Evolutionary conservation across 1,140 invertebrate species (phyloP).

Genomic region (Notospermus geniculatus): DNA sequence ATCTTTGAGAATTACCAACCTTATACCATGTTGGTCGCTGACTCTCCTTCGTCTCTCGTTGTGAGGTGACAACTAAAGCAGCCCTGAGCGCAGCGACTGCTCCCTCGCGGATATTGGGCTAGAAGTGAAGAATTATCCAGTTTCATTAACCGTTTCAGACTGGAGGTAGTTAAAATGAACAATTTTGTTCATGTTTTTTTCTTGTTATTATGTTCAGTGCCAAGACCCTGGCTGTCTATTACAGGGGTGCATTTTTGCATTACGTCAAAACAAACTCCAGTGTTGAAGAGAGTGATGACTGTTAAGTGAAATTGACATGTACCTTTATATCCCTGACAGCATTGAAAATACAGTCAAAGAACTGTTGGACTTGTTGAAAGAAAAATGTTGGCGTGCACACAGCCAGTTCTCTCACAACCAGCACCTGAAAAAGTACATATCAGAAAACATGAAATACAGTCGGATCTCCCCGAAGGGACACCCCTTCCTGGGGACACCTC

Average conservation of each 20-base stretch:
- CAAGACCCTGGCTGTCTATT: too few relatives aligned
- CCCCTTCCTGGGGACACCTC: too few relatives aligned
- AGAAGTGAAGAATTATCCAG: conserved; percentile 20
- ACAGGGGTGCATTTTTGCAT: too few relatives aligned
- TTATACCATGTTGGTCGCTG: conserved; percentile 84
- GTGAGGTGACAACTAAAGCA: conserved; percentile 88
- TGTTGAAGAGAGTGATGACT: too few relatives aligned
- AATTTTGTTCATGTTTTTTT: too few relatives aligned
- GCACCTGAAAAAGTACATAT: conserved; percentile 59
- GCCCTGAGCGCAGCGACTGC: conserved; percentile 90
- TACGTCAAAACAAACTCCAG: too few relatives aligned
- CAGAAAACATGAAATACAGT: conserved; percentile 11
- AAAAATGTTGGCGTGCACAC: conserved; percentile 96
- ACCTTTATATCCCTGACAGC: conserved; percentile 87
- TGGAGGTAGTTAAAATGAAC: background rate
- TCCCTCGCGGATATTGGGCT: conserved; percentile 82
- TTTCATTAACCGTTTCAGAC: background rate
- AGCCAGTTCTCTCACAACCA: conserved; percentile 90
- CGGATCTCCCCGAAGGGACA: too few relatives aligned
- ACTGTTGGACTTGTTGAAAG: conserved; percentile 93
- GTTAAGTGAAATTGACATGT: too few relatives aligned
- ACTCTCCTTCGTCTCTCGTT: conserved; percentile 89
- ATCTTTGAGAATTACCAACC: too few relatives aligned
- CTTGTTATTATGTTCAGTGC: too few relatives aligned
- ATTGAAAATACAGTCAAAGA: conserved; percentile 91